phyloP scores from a whole-genome alignment of 2,888 invertebrate species.

The Cylindroiulus punctatus region DNA sequence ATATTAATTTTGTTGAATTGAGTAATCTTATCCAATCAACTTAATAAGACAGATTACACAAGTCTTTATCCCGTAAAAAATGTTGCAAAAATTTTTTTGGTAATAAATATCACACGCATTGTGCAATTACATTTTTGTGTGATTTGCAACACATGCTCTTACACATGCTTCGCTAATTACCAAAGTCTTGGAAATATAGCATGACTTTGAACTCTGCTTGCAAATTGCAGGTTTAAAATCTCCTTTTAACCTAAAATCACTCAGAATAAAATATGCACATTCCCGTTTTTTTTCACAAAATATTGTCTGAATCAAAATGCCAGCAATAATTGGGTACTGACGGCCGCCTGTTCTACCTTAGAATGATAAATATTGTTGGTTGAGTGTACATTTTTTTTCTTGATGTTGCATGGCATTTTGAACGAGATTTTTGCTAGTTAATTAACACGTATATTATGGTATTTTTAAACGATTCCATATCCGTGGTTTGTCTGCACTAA shows the following conservation, averaged over 20 bases:
- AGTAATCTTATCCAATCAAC: not conserved
- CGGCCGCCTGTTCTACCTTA: conserved; percentile 31
- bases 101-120: not conserved
- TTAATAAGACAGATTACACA: not conserved
- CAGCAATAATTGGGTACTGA: conserved; percentile 47
- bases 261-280: not conserved
- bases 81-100: not conserved
- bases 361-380: conserved; percentile 33
- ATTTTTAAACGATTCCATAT: not conserved
- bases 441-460: not conserved
- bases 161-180: not conserved
- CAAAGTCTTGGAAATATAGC: not conserved
- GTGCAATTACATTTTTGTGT: not conserved
- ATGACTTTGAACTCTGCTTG: conserved; percentile 17
- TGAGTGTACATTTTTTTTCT: conserved; percentile 22
- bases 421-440: not conserved
- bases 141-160: conserved; percentile 4
- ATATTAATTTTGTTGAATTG: not conserved
- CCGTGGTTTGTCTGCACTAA: not conserved
- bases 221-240: not conserved
- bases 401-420: conserved; percentile 40
- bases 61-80: not conserved
- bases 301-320: conserved; percentile 43
- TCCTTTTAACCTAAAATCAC: not conserved
- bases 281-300: conserved; percentile 14